Percentiles rank a stretch among this genome's conserved stretches.
Evolutionary conservation across 53 echinoderm and acorn worm genomes (phyloP).

Genomic region (Antedon mediterranea): DNA sequence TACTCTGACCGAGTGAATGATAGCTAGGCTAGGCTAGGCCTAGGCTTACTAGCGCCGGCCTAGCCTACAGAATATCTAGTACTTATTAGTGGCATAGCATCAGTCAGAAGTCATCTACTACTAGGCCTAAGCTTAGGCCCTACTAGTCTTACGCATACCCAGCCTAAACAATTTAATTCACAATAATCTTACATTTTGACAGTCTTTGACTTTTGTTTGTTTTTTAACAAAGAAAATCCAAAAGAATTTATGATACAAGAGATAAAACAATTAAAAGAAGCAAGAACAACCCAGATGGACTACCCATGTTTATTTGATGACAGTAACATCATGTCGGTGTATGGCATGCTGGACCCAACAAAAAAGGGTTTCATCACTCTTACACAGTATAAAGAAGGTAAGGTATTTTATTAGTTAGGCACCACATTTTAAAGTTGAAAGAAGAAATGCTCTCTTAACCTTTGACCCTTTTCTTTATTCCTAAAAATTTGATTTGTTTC

Average conservation of each 20-base stretch:
- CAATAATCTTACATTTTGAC: too few relatives aligned
- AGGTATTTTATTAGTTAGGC: not conserved
- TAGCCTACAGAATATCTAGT: too few relatives aligned
- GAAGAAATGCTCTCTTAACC: too few relatives aligned
- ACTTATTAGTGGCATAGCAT: too few relatives aligned
- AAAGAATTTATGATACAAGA: slow-evolving; percentile 87
- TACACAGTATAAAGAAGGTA: slow-evolving; percentile 84
- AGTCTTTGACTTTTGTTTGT: not conserved
- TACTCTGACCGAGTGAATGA: too few relatives aligned
- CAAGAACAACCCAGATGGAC: slow-evolving; percentile 74
- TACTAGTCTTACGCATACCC: too few relatives aligned
- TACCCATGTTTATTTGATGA: slow-evolving; percentile 96
- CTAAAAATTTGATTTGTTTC: not conserved
- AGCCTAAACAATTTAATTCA: too few relatives aligned
- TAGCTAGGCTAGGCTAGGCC: too few relatives aligned
- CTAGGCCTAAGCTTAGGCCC: too few relatives aligned
- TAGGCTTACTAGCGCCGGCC: too few relatives aligned
- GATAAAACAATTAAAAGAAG: slow-evolving; percentile 67
- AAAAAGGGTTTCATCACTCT: slow-evolving; percentile 78
- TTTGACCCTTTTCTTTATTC: not conserved
- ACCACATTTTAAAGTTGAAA: not conserved
- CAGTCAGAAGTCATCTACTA: too few relatives aligned
- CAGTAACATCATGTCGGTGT: slow-evolving; percentile 70
- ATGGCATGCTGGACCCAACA: slow-evolving; percentile 95
- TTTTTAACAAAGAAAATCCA: slow-evolving; percentile 57